Evolutionary conservation across 1,140 invertebrate species (phyloP).

Genomic region (Thalassaphorura encarpata): DNA sequence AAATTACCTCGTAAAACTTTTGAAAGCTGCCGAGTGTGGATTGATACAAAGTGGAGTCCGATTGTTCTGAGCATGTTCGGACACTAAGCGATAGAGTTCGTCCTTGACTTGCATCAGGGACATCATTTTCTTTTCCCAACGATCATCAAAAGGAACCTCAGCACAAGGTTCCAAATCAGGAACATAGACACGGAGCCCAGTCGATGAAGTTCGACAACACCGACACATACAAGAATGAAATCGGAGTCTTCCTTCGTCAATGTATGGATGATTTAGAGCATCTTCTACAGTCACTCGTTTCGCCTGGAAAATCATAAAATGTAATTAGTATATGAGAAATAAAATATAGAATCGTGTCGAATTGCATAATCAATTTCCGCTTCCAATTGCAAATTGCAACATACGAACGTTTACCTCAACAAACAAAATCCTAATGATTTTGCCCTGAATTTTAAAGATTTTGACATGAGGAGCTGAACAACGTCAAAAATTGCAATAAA

Average conservation of each 20-base stretch:
- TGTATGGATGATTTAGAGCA: conserved; percentile 89
- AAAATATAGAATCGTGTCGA: background rate
- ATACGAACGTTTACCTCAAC: too few relatives aligned
- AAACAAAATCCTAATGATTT: too few relatives aligned
- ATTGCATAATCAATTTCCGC: too few relatives aligned
- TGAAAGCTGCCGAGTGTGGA: conserved; percentile 97
- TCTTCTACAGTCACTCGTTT: conserved; percentile 89
- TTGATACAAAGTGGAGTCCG: conserved; percentile 97
- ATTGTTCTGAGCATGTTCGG: conserved; percentile 84
- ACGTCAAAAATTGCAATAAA: too few relatives aligned
- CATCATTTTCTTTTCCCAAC: conserved; percentile 86
- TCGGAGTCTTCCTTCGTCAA: conserved; percentile 91
- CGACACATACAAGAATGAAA: conserved; percentile 99
- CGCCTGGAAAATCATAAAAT: conserved; percentile 48
- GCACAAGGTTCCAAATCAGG: conserved; percentile 87
- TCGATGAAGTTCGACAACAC: conserved; percentile 77
- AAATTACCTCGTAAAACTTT: conserved; percentile 96
- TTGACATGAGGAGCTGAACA: background rate
- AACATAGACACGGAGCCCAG: conserved; percentile 73
- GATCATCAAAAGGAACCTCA: conserved; percentile 78
- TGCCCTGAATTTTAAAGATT: background rate
- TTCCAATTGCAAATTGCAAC: too few relatives aligned
- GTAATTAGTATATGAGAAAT: conserved; percentile 12
- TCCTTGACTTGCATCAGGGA: conserved; percentile 92
- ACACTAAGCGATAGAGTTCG: conserved; percentile 97